phyloP scores from a whole-genome alignment of 2,113 vertebrate species.

The Mobula birostris region DNA sequence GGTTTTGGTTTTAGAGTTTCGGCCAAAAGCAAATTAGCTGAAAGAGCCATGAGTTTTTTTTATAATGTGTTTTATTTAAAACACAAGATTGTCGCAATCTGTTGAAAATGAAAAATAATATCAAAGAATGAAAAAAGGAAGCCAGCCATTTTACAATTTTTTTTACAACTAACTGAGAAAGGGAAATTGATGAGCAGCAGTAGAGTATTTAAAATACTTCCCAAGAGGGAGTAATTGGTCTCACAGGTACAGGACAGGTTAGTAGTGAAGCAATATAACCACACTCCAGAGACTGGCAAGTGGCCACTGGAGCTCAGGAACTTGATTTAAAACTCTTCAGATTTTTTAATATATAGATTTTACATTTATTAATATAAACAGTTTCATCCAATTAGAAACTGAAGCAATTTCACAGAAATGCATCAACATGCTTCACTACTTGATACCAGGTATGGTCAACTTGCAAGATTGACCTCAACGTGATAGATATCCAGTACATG shows the following conservation, averaged over 20 bases:
- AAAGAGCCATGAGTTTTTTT: neutral
- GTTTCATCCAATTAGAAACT: neutral
- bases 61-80: neutral
- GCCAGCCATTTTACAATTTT: neutral
- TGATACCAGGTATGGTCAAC: neutral
- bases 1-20: neutral
- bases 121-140: neutral
- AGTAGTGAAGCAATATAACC: neutral
- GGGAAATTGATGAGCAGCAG: neutral
- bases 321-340: neutral
- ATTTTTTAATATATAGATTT: neutral
- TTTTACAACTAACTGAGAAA: neutral
- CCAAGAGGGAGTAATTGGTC: neutral
- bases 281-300: neutral
- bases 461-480: neutral
- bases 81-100: neutral
- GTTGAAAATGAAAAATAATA: neutral
- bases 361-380: neutral
- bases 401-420: neutral
- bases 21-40: neutral
- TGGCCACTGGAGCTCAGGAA: neutral
- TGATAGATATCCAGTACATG: neutral
- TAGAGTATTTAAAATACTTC: neutral
- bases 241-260: neutral
- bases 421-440: neutral